Percentiles rank a stretch among this genome's conserved stretches.
These are phyloP conservation scores for Poecilia latipinna DNA, from an alignment of 2,113 vertebrate genomes.

Conservation along the genomic window DNA sequence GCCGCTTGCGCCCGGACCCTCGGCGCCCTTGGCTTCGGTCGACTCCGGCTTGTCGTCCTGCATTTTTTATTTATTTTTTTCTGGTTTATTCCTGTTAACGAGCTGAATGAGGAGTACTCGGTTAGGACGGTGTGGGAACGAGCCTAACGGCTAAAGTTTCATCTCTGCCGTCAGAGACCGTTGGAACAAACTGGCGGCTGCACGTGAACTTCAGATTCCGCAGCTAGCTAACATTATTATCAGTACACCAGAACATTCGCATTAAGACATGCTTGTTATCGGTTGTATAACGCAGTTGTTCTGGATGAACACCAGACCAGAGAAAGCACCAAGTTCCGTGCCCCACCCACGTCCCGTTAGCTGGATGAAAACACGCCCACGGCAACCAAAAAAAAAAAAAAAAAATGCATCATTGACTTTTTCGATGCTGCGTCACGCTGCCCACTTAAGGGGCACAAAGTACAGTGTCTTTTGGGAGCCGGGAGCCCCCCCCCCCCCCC, in stretches of 20 bases:
- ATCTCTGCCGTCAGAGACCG: constrained; percentile 3
- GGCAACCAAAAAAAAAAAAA: neutral
- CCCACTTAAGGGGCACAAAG: too few relatives aligned
- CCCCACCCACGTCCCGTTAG: constrained; percentile 58
- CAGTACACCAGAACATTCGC: neutral
- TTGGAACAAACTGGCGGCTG: neutral
- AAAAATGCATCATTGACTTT: constrained; percentile 41
- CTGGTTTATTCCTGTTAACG: neutral
- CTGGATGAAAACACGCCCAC: constrained; percentile 65
- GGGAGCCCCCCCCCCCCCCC: too few relatives aligned
- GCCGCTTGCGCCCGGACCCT: constrained; percentile 19
- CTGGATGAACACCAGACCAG: neutral
- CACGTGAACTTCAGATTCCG: neutral
- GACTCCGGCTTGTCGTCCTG: constrained; percentile 57
- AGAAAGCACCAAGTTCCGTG: constrained; percentile 10
- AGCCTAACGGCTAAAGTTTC: constrained; percentile 1
- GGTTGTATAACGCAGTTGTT: neutral
- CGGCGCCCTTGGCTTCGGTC: constrained; percentile 32
- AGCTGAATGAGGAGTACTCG: neutral
- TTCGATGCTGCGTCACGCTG: constrained; percentile 28
- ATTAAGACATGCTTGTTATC: neutral
- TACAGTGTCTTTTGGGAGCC: too few relatives aligned
- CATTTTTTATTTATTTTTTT: constrained; percentile 36
- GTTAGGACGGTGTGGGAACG: neutral
- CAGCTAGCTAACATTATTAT: neutral